These are phyloP conservation scores for Temnothorax ravouxi DNA, from an alignment of 2,888 invertebrate species.

Conservation along the genomic window DNA sequence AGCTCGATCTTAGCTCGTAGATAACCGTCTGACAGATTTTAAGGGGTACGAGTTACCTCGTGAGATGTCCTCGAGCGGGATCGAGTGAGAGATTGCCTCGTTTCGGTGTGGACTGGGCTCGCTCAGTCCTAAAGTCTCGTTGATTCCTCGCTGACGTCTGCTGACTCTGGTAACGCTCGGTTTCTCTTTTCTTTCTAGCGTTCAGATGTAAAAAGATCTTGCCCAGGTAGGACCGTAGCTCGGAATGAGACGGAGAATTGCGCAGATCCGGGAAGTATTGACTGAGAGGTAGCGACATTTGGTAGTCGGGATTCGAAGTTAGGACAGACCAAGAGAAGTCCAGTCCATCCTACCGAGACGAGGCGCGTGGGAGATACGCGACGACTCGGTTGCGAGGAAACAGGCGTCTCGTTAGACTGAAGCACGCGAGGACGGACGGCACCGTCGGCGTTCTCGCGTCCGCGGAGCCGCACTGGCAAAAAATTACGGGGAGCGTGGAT, in stretches of 20 bases:
- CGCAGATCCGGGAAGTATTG: neutral
- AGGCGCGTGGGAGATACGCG: constrained; percentile 10
- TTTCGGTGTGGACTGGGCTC: constrained; percentile 17
- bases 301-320: neutral
- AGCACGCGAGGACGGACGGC: constrained; percentile 62
- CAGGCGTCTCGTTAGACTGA: constrained; percentile 77
- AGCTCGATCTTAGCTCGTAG: constrained; percentile 23
- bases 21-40: neutral
- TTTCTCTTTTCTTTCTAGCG: constrained; percentile 34
- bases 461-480: constrained; percentile 71
- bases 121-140: neutral
- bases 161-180: neutral
- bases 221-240: constrained; percentile 12
- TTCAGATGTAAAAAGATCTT: constrained; percentile 11
- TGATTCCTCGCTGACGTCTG: constrained; percentile 1
- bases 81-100: constrained; percentile 9
- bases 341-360: neutral
- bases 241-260: neutral
- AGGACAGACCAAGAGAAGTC: neutral
- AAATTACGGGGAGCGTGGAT: constrained; percentile 58
- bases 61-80: constrained; percentile 30
- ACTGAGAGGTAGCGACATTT: neutral
- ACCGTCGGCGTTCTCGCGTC: constrained; percentile 29
- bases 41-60: neutral
- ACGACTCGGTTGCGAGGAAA: constrained; percentile 25